Percentiles rank a stretch among this genome's conserved stretches.
Evolutionary conservation across 2,797 vertebrate species (phyloP).

Genomic region (Macropus fuliginosus): DNA sequence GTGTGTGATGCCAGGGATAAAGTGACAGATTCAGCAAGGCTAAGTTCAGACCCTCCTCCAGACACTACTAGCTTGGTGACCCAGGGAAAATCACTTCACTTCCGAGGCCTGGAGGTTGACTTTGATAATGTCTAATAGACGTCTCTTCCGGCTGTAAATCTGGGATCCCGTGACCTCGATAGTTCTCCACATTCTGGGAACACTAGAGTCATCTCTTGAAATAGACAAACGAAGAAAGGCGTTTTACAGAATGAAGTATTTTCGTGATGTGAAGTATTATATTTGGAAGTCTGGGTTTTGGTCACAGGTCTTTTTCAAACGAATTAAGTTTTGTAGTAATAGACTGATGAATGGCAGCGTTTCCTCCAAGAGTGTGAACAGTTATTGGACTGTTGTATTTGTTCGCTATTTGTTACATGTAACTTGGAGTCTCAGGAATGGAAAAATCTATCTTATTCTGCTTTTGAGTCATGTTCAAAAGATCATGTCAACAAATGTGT

Average conservation of each 20-base stretch:
- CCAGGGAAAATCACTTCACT: neutral
- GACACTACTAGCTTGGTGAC: neutral
- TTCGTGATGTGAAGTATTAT: neutral
- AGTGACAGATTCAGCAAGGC: neutral
- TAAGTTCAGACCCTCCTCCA: neutral
- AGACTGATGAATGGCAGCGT: neutral
- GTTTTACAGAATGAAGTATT: neutral
- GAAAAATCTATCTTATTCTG: neutral
- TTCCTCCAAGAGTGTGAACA: neutral
- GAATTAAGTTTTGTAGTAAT: constrained; percentile 12
- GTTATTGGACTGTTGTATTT: neutral
- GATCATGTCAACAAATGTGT: neutral
- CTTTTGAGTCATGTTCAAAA: neutral
- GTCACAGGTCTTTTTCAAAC: neutral
- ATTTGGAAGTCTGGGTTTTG: constrained; percentile 21
- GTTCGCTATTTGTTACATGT: neutral
- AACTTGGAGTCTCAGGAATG: neutral
- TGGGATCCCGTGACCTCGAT: neutral
- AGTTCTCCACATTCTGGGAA: neutral
- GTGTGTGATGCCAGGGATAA: neutral
- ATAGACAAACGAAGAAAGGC: neutral
- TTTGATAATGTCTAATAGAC: neutral
- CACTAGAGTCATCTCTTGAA: neutral
- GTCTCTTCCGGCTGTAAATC: neutral
- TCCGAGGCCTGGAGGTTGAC: neutral